phyloP scores from a whole-genome alignment of 2,888 invertebrate genomes.

The Rhyacophila evoluta region DNA sequence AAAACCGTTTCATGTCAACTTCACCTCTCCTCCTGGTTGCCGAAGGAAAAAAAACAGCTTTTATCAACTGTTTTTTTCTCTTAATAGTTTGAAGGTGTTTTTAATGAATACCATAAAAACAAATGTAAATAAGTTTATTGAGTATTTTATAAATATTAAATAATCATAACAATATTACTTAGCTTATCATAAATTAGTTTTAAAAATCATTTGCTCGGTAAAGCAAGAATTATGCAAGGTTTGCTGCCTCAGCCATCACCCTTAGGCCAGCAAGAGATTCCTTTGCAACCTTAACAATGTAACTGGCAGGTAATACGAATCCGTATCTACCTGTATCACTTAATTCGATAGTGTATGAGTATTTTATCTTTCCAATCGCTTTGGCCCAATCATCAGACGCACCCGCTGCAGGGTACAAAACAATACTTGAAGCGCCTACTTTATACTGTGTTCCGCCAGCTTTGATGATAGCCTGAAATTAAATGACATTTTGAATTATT shows the following conservation, averaged over 20 bases:
- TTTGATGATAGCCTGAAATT: conserved; percentile 70
- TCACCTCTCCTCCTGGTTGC: too few species aligned
- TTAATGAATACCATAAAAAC: neutral
- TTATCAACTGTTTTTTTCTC: too few species aligned
- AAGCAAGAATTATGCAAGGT: conserved; percentile 57
- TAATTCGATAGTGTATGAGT: conserved; percentile 90
- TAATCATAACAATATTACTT: conserved; percentile 46
- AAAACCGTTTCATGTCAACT: too few species aligned
- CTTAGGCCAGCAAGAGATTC: conserved; percentile 81
- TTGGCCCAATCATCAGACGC: conserved; percentile 95
- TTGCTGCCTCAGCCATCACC: conserved; percentile 71
- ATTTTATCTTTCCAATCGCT: conserved; percentile 83
- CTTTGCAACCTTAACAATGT: conserved; percentile 80
- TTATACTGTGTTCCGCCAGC: conserved; percentile 75
- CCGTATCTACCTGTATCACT: conserved; percentile 87
- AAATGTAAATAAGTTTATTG: conserved; percentile 16
- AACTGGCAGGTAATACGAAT: conserved; percentile 85
- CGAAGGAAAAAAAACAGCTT: too few species aligned
- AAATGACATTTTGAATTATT: neutral
- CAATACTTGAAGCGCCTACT: conserved; percentile 82
- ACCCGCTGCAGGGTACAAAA: conserved; percentile 83
- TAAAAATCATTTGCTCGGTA: neutral
- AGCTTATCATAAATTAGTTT: conserved; percentile 1
- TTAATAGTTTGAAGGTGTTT: neutral
- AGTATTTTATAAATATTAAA: conserved; percentile 37